Base-by-base conservation (phyloP, 2,888 invertebrate genomes). In the Stomorhina lunata region DNA sequence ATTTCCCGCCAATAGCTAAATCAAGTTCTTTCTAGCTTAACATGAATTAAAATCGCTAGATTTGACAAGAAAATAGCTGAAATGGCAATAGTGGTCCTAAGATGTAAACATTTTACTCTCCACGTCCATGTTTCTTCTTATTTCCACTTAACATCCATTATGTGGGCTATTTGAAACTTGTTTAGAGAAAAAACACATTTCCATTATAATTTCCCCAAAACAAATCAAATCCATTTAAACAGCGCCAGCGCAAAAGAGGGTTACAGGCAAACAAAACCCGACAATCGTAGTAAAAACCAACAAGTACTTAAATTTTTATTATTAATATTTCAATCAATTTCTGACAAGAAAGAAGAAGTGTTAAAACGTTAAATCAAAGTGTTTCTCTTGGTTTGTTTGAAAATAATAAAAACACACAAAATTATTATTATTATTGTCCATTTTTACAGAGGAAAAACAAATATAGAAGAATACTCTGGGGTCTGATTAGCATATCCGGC, bases 341-440 rank as follows among this genome's bases (percentile, higher is more conserved):
- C 88, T 89, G 89, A 89, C 89, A 89, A 89, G 89, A 89, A 89
- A n/a, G n/a, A n/a, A n/a, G n/a, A n/a, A n/a, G n/a, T n/a, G n/a
- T n/a, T n/a, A n/a, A n/a, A n/a, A 89, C 89, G 89, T 89, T 89
- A 89, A 89, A 89, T 89, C 89, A 89, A 89, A 89, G 88, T 83
- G 73, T 75, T 59, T 80, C 59, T 79, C 57, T 57, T 29, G 59
- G 40, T 50, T 69, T 32, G 22, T 45, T 69, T 12, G 25, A 20
- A 55, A 53, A 27, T 25, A 50, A 32, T 22, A 22, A 27, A 75
- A 59, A 48, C n/a, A 55, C 37, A 55, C 29, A 65, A 12, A 72
- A 40, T 45, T 72, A 61, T 77, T n/a, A n/a, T n/a, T n/a, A n/a
- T 59, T 69, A 82, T 79, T 81, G 81, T 69, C 61, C 55, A 75